Conservation (phyloP, 2,888 invertebrate species). For the Drosophila stalkeri region DNA sequence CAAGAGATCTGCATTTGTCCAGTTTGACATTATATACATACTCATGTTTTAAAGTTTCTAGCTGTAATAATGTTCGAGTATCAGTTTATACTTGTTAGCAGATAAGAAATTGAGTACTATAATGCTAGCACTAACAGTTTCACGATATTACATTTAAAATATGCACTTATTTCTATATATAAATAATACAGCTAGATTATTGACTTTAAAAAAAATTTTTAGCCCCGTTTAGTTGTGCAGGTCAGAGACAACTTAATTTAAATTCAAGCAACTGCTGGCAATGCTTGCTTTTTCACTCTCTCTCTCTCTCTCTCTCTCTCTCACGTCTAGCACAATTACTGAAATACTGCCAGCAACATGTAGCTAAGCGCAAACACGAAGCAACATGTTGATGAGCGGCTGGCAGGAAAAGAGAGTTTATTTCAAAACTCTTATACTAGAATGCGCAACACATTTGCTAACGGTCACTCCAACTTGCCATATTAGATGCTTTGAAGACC, state of each 20-base stretch:
- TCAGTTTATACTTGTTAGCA: too few species aligned
- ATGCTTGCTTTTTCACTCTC: not conserved
- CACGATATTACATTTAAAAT: too few species aligned
- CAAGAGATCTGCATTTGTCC: too few species aligned
- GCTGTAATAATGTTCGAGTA: too few species aligned
- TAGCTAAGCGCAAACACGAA: conserved; percentile 24
- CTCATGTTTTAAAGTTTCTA: too few species aligned
- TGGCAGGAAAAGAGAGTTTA: conserved; percentile 5
- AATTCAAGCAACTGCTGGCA: not conserved
- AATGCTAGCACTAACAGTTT: too few species aligned
- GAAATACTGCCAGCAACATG: conserved; percentile 49
- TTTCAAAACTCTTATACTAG: conserved; percentile 51
- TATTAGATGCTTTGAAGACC: conserved; percentile 46
- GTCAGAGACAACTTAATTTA: not conserved
- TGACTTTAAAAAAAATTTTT: not conserved
- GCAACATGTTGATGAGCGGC: conserved; percentile 1
- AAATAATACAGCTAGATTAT: not conserved
- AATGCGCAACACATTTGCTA: conserved; percentile 60
- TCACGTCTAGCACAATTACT: not conserved
- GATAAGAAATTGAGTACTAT: too few species aligned
- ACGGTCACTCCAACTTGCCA: conserved; percentile 35
- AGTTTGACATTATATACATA: too few species aligned
- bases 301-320: not conserved
- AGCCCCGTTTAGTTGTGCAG: conserved; percentile 1
- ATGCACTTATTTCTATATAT: too few species aligned